A percentile compares a stretch with the other conserved stretches of the same genome.
phyloP scores from a whole-genome alignment of 2,113 vertebrate genomes.

The Perccottus glenii region DNA sequence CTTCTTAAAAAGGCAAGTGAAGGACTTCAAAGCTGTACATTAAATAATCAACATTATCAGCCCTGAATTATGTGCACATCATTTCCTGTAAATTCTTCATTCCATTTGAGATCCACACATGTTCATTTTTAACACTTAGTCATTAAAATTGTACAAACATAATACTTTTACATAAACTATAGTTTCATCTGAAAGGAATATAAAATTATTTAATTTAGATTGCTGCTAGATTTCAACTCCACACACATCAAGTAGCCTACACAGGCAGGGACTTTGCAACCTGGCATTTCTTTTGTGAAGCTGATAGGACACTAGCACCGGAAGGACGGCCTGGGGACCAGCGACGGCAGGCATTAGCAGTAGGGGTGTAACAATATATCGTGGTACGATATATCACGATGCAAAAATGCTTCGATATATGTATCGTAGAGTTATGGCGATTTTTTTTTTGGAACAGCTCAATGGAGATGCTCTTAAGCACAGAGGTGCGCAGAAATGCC shows the following conservation, averaged over 20 bases:
- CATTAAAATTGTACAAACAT: constrained; percentile 19
- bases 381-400: no score
- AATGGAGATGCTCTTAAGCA: no score
- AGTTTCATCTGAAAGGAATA: constrained; percentile 18
- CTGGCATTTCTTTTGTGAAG: no score
- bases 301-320: no score
- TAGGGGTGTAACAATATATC: no score
- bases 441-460: no score
- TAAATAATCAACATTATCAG: constrained; percentile 13
- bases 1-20: constrained; percentile 29
- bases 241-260: background rate
- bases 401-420: no score
- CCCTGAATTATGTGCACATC: constrained; percentile 44
- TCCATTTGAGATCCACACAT: constrained; percentile 11
- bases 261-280: no score
- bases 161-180: constrained; percentile 30
- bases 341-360: no score
- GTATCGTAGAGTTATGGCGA: no score
- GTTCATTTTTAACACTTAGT: constrained; percentile 6
- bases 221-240: background rate
- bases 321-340: no score
- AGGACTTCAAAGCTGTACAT: constrained; percentile 21
- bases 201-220: background rate
- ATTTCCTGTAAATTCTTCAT: constrained; percentile 23
- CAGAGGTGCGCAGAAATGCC: no score